Evolutionary conservation across 2,113 vertebrate species (phyloP).

Genomic region (Lepus timidus): DNA sequence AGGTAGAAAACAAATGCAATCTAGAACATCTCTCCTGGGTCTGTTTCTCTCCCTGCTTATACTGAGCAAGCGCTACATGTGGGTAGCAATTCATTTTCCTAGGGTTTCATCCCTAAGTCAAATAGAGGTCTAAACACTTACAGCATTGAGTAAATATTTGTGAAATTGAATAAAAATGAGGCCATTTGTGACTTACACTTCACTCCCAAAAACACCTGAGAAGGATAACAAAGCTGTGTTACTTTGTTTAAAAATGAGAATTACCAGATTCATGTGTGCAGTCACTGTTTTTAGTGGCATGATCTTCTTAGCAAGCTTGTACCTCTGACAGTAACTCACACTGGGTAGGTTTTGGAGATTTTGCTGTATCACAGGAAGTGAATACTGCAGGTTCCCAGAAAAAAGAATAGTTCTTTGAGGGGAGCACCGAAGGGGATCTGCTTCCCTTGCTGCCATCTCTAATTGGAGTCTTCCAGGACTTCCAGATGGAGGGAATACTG

Average conservation of each 20-base stretch:
- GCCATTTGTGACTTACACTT: neutral
- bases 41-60: neutral
- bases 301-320: neutral
- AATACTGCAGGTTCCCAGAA: constrained; percentile 10
- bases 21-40: neutral
- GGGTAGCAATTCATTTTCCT: neutral
- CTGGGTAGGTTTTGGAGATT: neutral
- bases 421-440: neutral
- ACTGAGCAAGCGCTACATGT: neutral
- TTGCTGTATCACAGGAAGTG: neutral
- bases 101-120: neutral
- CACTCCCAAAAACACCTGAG: neutral
- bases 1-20: constrained; percentile 37
- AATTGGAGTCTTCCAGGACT: constrained; percentile 29
- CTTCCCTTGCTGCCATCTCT: constrained; percentile 45
- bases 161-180: constrained; percentile 33
- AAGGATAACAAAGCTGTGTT: neutral
- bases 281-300: neutral
- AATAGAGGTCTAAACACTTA: neutral
- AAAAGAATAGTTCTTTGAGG: constrained; percentile 7
- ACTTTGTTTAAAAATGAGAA: neutral
- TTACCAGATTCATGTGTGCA: neutral
- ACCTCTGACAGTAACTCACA: neutral
- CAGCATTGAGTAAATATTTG: constrained; percentile 22
- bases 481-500: neutral